Evolutionary conservation across 2,888 invertebrate genomes (phyloP).

Genomic region (Tricholauxania praeusta): DNA sequence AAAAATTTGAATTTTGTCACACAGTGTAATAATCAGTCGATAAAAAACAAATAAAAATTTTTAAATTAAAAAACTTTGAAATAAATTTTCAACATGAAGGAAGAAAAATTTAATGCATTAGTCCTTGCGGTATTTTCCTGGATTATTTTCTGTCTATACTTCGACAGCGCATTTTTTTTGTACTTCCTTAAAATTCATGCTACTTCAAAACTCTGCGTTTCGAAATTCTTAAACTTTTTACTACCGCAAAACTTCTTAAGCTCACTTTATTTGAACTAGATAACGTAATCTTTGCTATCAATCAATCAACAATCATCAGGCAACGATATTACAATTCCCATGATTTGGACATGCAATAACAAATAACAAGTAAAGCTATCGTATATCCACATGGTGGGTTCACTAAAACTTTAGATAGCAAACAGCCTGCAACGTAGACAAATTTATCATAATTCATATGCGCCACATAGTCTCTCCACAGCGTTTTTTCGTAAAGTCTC

Average conservation of each 20-base stretch:
- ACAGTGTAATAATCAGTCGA: neutral
- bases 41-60: neutral
- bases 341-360: constrained; percentile 10
- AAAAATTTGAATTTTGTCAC: no score
- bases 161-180: no score
- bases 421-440: constrained; percentile 9
- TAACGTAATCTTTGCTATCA: constrained; percentile 7
- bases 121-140: no score
- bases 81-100: no score
- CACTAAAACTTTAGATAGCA: neutral
- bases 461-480: constrained; percentile 62
- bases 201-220: no score
- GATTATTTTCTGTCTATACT: no score
- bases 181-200: no score
- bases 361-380: neutral
- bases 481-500: constrained; percentile 19
- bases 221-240: no score
- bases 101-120: neutral
- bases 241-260: no score
- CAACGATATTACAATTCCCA: constrained; percentile 15
- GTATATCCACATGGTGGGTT: no score
- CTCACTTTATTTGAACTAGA: neutral
- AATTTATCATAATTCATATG: constrained; percentile 60
- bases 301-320: constrained; percentile 15
- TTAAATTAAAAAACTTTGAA: neutral